phyloP scores from a whole-genome alignment of 1,140 invertebrate genomes.

The Polypedilum vanderplanki region DNA sequence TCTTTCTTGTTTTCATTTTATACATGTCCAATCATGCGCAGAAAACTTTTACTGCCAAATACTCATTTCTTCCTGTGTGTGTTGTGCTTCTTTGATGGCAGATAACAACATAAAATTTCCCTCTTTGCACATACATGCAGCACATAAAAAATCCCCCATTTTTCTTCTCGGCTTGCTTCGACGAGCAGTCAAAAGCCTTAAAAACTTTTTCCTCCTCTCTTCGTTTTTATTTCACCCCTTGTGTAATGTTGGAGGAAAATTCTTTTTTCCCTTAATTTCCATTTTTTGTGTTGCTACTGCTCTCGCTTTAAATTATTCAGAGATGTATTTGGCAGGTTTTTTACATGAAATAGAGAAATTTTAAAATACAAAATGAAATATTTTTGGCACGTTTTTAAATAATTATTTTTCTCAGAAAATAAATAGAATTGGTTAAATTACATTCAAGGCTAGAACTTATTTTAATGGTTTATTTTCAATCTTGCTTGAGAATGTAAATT shows the following conservation, averaged over 20 bases:
- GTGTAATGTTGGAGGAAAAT: neutral
- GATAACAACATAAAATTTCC: neutral
- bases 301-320: too few species aligned
- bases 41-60: neutral
- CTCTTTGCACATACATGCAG: constrained; percentile 9
- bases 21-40: constrained; percentile 20
- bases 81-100: neutral
- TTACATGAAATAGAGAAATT: too few species aligned
- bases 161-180: neutral
- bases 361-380: too few species aligned
- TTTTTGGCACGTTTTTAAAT: too few species aligned
- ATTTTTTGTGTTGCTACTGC: neutral
- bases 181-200: neutral
- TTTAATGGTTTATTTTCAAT: too few species aligned
- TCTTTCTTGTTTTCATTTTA: neutral
- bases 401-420: too few species aligned
- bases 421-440: too few species aligned
- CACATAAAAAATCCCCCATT: constrained; percentile 23
- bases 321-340: too few species aligned
- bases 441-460: too few species aligned
- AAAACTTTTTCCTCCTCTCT: neutral
- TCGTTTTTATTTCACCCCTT: neutral
- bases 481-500: too few species aligned
- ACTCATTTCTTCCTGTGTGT: neutral
- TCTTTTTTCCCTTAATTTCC: neutral